These are phyloP conservation scores for Gymnothorax reevesii DNA, from an alignment of 2,797 vertebrate species.

Conservation along the genomic window DNA sequence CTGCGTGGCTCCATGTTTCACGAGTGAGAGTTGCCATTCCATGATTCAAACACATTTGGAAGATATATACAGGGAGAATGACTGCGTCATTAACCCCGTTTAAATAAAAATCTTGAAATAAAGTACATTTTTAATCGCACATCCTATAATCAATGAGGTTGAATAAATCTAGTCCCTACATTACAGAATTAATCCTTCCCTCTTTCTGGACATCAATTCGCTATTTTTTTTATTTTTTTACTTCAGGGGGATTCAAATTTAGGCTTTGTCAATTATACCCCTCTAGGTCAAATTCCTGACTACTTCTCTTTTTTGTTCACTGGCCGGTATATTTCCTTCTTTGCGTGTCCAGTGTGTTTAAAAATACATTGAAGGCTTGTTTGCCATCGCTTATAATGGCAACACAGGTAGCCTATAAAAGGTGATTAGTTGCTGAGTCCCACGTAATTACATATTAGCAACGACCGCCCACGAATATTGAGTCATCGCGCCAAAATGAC, in stretches of 20 bases:
- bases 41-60: neutral
- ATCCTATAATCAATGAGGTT: neutral
- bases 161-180: neutral
- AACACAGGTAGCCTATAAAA: neutral
- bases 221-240: too few species aligned
- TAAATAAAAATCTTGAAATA: neutral
- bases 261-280: neutral
- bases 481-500: conserved; percentile 12
- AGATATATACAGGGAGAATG: neutral
- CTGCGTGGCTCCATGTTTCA: neutral
- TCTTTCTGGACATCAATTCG: too few species aligned
- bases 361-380: neutral
- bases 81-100: neutral
- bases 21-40: neutral
- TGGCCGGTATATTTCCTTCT: neutral
- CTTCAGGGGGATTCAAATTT: neutral
- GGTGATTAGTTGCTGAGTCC: neutral
- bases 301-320: neutral
- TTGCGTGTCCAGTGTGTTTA: neutral
- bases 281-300: neutral
- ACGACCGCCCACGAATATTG: conserved; percentile 19
- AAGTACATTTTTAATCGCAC: neutral
- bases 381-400: neutral
- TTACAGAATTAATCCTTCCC: neutral
- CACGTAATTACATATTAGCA: conserved; percentile 18